phyloP scores from a whole-genome alignment of 2,888 invertebrate species.

The Anaspis maculata region DNA sequence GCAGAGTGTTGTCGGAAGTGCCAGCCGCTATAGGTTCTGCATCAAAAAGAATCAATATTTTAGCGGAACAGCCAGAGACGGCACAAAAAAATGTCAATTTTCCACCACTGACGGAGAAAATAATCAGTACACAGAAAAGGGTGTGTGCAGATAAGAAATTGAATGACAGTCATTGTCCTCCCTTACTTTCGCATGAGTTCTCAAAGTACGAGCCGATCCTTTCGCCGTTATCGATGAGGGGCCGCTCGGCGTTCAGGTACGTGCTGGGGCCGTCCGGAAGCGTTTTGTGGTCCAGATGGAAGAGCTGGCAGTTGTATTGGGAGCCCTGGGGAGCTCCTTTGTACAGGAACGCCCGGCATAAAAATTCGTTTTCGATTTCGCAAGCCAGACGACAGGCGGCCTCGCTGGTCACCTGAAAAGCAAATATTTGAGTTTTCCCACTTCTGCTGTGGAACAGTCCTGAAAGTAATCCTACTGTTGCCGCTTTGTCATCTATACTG shows the following conservation, averaged over 20 bases:
- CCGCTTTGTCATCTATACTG: too few species aligned
- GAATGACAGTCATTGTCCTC: too few species aligned
- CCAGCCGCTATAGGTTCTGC: constrained; percentile 25
- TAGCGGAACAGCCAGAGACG: too few species aligned
- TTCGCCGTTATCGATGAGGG: constrained; percentile 85
- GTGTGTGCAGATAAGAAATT: too few species aligned
- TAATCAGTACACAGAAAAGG: too few species aligned
- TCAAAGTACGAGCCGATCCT: constrained; percentile 85
- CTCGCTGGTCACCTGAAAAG: constrained; percentile 82
- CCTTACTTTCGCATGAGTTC: constrained; percentile 84
- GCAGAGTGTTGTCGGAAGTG: constrained; percentile 53
- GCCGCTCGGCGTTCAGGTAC: constrained; percentile 81
- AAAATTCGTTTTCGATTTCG: constrained; percentile 87
- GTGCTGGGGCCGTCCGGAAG: constrained; percentile 88
- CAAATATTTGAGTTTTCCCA: too few species aligned
- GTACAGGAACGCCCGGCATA: constrained; percentile 78
- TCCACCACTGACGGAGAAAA: too few species aligned
- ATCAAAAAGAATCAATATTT: too few species aligned
- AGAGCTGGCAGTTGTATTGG: constrained; percentile 85
- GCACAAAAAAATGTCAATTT: too few species aligned
- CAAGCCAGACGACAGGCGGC: constrained; percentile 85
- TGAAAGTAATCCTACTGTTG: too few species aligned
- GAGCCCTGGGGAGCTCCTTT: constrained; percentile 57
- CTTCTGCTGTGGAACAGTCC: too few species aligned
- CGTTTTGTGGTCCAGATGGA: constrained; percentile 87